Evolutionary conservation across 1,140 invertebrate species (phyloP), one percentile per base, ranked within the genome.

Genomic region (Drosophila quadrilineata): DNA sequence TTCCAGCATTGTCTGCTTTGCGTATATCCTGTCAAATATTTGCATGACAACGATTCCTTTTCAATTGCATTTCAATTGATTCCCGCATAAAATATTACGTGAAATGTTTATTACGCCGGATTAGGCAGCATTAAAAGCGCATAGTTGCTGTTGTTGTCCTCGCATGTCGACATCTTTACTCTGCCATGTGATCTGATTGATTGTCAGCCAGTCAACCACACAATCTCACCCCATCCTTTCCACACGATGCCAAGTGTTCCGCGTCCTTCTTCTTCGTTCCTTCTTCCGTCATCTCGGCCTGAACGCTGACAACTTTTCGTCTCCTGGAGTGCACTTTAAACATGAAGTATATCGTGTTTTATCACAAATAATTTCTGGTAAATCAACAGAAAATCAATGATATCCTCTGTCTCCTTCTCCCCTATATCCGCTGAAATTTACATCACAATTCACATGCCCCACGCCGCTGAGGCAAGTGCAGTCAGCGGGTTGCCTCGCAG

Each of bases 21-120:
- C 40, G 17, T 65, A 38, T 72, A 84, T 76, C 63, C 72, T 29
- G 69, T 70, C 79, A 82, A 82, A 82, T 85, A 82, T 84, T 84
- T 84, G 77, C 59, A 63, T 68, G 79, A 40, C n/a, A n/a, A n/a
- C 69, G 70, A 77, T 54, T 85, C 57, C 74, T 67, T 68, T 82
- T 85, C 77, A 84, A 84, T 84, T 84, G 77, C 77, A 84, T 85
- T 85, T 77, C 77, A 84, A 85, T 85, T 85, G 65, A 63, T 64
- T 68, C 77, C 77, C 77, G 77, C 77, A 82, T 85, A n/a, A n/a
- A n/a, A n/a, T n/a, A 63, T 68, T 56, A 75, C 45, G 50, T 65
- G 71, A 52, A n/a, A 84, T 85, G 77, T 84, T 84, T 84, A 84
- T 84, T 85, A 85, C 77, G 79, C 70, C 79, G 79, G 77, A 84